Evolutionary conservation across 23 tunicate species (phyloP).

Genomic region (Oikopleura vanhoeffeni): DNA sequence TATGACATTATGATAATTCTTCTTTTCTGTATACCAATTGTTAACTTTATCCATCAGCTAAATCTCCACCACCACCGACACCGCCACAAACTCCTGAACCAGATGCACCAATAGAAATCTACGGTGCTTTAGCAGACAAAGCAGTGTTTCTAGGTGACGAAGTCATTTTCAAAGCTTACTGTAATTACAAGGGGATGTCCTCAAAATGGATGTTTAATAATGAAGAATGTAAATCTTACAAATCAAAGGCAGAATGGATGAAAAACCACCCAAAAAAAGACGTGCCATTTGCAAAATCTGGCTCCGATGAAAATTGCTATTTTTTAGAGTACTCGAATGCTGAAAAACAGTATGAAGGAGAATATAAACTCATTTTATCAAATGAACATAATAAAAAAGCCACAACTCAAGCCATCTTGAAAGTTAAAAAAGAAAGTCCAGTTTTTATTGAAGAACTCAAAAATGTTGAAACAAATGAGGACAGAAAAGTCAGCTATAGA

Average conservation of each 20-base stretch:
- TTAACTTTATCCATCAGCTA: too few species aligned
- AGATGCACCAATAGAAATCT: too few species aligned
- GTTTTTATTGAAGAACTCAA: slow-evolving; percentile 29
- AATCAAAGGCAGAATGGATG: background rate
- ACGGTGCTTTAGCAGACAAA: too few species aligned
- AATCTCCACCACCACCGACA: too few species aligned
- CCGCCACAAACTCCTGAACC: too few species aligned
- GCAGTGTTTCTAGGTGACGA: too few species aligned
- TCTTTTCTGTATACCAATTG: too few species aligned
- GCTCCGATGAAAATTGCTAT: background rate
- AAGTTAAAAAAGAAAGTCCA: background rate
- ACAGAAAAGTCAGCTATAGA: slow-evolving; percentile 24
- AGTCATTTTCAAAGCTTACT: too few species aligned
- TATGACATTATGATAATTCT: too few species aligned
- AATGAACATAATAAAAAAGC: background rate
- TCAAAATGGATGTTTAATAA: background rate
- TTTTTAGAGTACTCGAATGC: background rate
- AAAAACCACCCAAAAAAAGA: background rate
- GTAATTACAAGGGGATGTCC: too few species aligned
- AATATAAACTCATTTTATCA: background rate
- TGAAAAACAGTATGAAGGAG: background rate
- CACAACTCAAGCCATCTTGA: background rate
- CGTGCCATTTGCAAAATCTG: background rate
- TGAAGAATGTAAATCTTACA: background rate
- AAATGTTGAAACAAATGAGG: slow-evolving; percentile 26